phyloP scores from a whole-genome alignment of 2,888 invertebrate species.

The Drosophila recens region DNA sequence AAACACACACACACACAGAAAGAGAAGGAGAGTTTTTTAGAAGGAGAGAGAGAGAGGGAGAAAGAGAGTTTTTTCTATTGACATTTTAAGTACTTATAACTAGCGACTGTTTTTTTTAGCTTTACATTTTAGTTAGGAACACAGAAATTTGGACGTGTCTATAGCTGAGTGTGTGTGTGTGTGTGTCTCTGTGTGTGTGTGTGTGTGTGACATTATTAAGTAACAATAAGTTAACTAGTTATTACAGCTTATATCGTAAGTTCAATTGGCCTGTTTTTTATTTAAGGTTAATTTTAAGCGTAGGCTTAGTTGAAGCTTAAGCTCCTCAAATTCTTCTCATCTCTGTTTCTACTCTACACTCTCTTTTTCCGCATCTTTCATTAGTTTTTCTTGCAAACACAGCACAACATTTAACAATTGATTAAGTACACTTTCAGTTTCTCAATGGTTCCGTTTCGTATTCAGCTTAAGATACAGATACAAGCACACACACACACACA shows the following conservation, averaged over 20 bases:
- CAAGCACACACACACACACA: slow-evolving; percentile 8
- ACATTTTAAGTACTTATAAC: slow-evolving; percentile 15
- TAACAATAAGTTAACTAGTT: slow-evolving; percentile 33
- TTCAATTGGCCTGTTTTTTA: slow-evolving; percentile 49
- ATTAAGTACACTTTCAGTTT: slow-evolving; percentile 72
- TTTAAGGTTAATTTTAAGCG: slow-evolving; percentile 11
- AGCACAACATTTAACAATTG: slow-evolving; percentile 69
- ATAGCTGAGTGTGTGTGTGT: slow-evolving; percentile 16
- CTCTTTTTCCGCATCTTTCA: slow-evolving; percentile 3
- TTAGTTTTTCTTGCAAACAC: slow-evolving; percentile 48
- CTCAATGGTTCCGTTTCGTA: slow-evolving; percentile 42
- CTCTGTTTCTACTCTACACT: neutral
- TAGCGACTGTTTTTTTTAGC: slow-evolving; percentile 23
- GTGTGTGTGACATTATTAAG: slow-evolving; percentile 12
- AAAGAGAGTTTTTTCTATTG: neutral
- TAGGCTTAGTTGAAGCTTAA: slow-evolving; percentile 12
- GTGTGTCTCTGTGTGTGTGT: slow-evolving; percentile 18
- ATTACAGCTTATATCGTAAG: slow-evolving; percentile 32
- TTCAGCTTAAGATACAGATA: slow-evolving; percentile 17
- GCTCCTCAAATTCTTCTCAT: neutral
- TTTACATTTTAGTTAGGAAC: slow-evolving; percentile 58
- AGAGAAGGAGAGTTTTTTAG: neutral
- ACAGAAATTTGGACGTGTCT: slow-evolving; percentile 52
- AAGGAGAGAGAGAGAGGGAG: neutral
- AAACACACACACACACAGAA: slow-evolving; percentile 5